Base-by-base conservation (phyloP, 2,113 vertebrate genomes). In the Origma solitaria region DNA sequence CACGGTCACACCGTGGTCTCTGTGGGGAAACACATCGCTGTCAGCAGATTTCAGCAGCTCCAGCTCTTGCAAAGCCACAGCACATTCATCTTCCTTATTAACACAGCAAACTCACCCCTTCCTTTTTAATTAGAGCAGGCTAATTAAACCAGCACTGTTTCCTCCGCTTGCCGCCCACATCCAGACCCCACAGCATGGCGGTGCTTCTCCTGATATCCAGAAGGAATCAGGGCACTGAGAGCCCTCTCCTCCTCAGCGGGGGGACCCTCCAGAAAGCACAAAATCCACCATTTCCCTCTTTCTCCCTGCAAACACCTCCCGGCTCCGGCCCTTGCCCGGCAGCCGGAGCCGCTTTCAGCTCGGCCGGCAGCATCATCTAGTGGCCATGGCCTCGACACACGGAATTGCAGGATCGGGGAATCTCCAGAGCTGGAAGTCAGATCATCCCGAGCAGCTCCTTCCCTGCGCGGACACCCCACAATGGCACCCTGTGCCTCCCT, bases 281-380 rank as follows among this genome's bases (percentile, higher is more conserved):
- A 51, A 75, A 25, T 1, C 27, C 47, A 5, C 15, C 60, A 0
- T n/a, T 45, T 25, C 68, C 22, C 77, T 22, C 2, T 1, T 82
- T 38, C 28, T 49, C 24, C 50, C 38, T 6, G 49, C 15, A 5
- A 33, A 10, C 45, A 13, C 21, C 37, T 18, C 6, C 2, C 2
- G 65, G 9, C n/a, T 18, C 47, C 0, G 17, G n/a, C 7, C 54
- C 35, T 73, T 10, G 8, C 44, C 72, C 2, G 7, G 62, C 42
- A 51, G n/a, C 38, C 2, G 9, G 44, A 69, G 54, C 64, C 0
- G 17, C 42, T 15, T 38, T 45, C 1, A 9, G 54, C 90, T 57
- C 40, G 2, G 82, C 31, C 91, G 2, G 91, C 88, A 95, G 94
- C 95, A 92, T 25, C 95, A 91, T 47, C 95, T 94, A 92, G 94